These are phyloP conservation scores for Slavum lentiscoides DNA, from an alignment of 2,888 invertebrate genomes.

Conservation along the genomic window DNA sequence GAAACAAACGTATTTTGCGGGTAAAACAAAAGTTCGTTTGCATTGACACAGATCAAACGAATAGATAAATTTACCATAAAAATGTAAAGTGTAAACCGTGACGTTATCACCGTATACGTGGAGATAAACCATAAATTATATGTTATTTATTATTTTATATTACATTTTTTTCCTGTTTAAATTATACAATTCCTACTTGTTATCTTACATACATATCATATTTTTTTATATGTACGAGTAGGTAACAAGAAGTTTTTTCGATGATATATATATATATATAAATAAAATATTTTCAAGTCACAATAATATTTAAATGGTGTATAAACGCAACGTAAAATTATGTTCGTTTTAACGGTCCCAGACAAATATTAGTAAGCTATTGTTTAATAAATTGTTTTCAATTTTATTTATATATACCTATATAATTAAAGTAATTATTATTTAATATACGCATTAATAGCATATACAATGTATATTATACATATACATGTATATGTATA, in stretches of 20 bases:
- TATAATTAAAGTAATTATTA: too few species aligned
- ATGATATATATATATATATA: neutral
- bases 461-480: too few species aligned
- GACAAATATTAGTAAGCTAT: too few species aligned
- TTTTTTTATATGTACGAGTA: neutral
- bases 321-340: too few species aligned
- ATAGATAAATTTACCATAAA: conserved; percentile 20
- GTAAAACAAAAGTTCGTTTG: neutral
- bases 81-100: neutral
- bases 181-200: neutral
- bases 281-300: too few species aligned
- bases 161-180: neutral
- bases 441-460: too few species aligned
- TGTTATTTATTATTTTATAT: conserved; percentile 27
- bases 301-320: too few species aligned
- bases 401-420: too few species aligned
- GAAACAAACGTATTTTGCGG: neutral
- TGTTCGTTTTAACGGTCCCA: too few species aligned
- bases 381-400: too few species aligned
- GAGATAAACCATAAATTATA: conserved; percentile 12
- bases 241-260: neutral
- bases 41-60: conserved; percentile 17
- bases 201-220: conserved; percentile 14
- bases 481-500: too few species aligned
- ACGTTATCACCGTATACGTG: conserved; percentile 7